Evolutionary conservation across 2,888 invertebrate genomes (phyloP).

Genomic region (Eupithecia centaureata): DNA sequence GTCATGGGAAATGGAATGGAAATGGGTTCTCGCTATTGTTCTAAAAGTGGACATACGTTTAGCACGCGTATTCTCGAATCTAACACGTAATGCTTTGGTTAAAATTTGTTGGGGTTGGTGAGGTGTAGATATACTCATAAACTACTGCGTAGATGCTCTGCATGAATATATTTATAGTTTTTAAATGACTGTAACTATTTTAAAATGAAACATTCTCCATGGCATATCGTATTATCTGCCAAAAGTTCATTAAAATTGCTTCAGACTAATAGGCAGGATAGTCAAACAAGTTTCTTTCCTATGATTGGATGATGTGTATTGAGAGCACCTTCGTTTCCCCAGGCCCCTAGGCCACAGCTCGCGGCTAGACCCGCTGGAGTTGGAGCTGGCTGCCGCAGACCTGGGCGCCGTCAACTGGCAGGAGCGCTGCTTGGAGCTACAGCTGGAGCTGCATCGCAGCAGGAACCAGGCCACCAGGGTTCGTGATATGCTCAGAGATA

Average conservation of each 20-base stretch:
- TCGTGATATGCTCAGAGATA: slow-evolving; percentile 94
- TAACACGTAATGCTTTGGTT: neutral
- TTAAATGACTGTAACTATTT: too few relatives aligned
- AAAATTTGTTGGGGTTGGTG: neutral
- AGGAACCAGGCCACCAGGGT: slow-evolving; percentile 94
- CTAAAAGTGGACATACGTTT: neutral
- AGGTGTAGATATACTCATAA: neutral
- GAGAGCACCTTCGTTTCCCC: neutral
- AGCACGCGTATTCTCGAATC: neutral
- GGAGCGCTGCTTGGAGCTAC: slow-evolving; percentile 93
- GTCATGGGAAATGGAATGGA: slow-evolving; percentile 1
- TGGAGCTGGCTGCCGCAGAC: slow-evolving; percentile 70
- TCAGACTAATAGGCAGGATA: neutral
- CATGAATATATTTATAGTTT: neutral
- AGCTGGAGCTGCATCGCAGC: slow-evolving; percentile 93
- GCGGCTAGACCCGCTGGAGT: slow-evolving; percentile 74
- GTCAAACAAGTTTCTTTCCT: neutral
- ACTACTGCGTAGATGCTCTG: neutral
- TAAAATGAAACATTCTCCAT: neutral
- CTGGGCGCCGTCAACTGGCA: slow-evolving; percentile 91
- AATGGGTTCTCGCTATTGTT: slow-evolving; percentile 13
- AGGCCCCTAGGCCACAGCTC: slow-evolving; percentile 75
- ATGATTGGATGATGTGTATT: neutral
- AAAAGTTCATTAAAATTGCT: neutral
- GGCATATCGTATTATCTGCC: too few relatives aligned